Base-by-base conservation (phyloP, 2,797 vertebrate species). In the Toxotes lorentzi region DNA sequence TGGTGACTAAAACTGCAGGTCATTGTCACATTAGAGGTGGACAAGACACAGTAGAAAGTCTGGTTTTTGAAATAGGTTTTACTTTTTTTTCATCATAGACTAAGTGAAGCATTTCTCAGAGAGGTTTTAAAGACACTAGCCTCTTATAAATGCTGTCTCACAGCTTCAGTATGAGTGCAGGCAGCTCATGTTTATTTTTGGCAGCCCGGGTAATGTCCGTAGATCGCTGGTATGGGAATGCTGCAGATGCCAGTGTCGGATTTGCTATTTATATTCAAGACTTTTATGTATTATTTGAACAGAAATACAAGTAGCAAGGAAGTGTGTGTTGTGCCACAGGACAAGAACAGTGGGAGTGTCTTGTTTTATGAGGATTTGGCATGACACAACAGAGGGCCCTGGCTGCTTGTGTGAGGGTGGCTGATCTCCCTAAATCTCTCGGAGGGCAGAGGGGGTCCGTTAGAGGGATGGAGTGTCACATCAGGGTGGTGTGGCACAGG, bases 111-210 rank as follows among this genome's bases (percentile, higher is more conserved):
- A n/a, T 64, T 71, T 63, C 35, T 23, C n/a, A 23, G 16, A 56
- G 60, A 60, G 53, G 30, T 43, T 81, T 66, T 34, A 56, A 70
- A 81, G 61, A 75, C 66, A 40, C 3, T 34, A 24, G 71, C 78
- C 70, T 78, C 57, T 64, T 73, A 63, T 79, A 86, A 89, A 73
- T 68, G 86, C 86, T 76, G 81, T 71, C 72, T 89, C 88, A 88
- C 57, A 35, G 83, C 87, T 81, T 82, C 34, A 58, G 8, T 23
- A 77, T 66, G 75, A 81, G 56, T 11, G 57, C 84, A 78, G 70
- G 65, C 51, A 53, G 81, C 67, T 85, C 43, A 0, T 48, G 88
- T 88, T 85, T 93, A 93, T 93, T 92, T 91, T 65, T 87, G 88
- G 92, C 83, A 60, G 77, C 30, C 54, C 6, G 66, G 80, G 68